Evolutionary conservation across 2,888 invertebrate genomes (phyloP), one percentile per base, ranked within the genome.

Genomic region (Ennomos fuscantarius): DNA sequence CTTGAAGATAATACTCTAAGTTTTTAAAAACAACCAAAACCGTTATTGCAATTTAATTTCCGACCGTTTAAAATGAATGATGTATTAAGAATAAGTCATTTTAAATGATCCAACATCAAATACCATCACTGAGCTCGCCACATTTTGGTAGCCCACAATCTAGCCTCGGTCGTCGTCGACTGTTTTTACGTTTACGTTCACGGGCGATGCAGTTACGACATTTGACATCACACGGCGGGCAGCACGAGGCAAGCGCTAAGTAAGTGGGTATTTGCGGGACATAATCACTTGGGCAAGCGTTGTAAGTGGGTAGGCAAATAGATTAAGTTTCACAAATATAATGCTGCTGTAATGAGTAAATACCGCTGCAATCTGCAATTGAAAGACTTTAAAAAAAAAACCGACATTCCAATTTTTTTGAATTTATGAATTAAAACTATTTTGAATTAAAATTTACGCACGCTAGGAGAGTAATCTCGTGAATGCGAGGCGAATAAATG

Each of bases 241-340:
- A 12, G n/a, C 33, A 34, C 48, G 40, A 33, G 40, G 13, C 10
- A 13, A 40, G n/a, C 10, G 33, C n/a, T 48, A 13, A 40, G 10
- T 48, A 13, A 40, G 10, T 48, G 9, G 8, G 24, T 49, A 9
- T 24, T 32, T 48, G 13, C 33, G 13, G n/a, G n/a, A 9, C 41
- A 35, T 49, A 50, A 50, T 50, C 36, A 35, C 42, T 12, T 43
- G 32, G n/a, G 33, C 33, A 44, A 52, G 39, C 44, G 15, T 39
- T 32, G 13, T 52, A 33, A 52, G 33, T 44, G 8, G 13, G 13
- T 43, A 43, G 12, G 9, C 33, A 42, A 50, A 43, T 12, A 36
- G 15, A n/a, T 39, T 33, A 13, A 11, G 8, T 32, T 36, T 50
- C 24, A 42, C 34, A 41, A 50, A 50, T 42, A 8, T 35, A 15